Conservation (phyloP, 1,140 invertebrate genomes). For the Lepidurus apus region DNA sequence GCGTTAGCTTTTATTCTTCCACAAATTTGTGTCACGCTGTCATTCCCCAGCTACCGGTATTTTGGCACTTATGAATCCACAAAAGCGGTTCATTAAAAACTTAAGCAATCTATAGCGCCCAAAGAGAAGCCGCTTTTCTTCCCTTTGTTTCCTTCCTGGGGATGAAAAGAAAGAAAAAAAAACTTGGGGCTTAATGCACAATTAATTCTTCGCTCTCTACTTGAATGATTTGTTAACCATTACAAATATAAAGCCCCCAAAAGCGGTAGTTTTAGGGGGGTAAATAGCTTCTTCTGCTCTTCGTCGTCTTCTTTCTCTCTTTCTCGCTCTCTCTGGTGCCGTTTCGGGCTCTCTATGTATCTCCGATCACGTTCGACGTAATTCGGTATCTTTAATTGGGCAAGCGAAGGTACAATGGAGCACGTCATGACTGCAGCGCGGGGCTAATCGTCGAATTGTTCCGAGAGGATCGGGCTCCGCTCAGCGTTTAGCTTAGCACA, state of each 20-base stretch:
- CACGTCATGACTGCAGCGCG: conserved; percentile 20
- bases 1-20: conserved; percentile 2
- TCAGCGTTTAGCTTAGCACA: conserved; percentile 11
- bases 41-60: conserved; percentile 9
- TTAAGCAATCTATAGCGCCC: background rate
- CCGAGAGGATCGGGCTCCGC: background rate
- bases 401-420: conserved; percentile 12
- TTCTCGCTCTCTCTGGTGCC: background rate
- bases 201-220: background rate
- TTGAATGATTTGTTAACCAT: conserved; percentile 12
- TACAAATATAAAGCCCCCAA: background rate
- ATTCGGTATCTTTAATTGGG: conserved; percentile 22
- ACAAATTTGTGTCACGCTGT: conserved; percentile 12
- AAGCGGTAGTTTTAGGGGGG: background rate
- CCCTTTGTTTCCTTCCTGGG: background rate
- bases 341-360: conserved; percentile 13
- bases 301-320: background rate
- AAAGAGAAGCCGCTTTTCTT: background rate
- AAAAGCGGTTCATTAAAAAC: conserved; percentile 20
- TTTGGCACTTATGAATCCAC: conserved; percentile 1
- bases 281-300: conserved; percentile 5
- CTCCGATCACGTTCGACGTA: conserved; percentile 20
- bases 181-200: background rate
- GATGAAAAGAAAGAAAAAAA: background rate
- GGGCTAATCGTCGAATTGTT: conserved; percentile 21